phyloP scores from a whole-genome alignment of 2,797 vertebrate genomes.

The Merluccius polli region DNA sequence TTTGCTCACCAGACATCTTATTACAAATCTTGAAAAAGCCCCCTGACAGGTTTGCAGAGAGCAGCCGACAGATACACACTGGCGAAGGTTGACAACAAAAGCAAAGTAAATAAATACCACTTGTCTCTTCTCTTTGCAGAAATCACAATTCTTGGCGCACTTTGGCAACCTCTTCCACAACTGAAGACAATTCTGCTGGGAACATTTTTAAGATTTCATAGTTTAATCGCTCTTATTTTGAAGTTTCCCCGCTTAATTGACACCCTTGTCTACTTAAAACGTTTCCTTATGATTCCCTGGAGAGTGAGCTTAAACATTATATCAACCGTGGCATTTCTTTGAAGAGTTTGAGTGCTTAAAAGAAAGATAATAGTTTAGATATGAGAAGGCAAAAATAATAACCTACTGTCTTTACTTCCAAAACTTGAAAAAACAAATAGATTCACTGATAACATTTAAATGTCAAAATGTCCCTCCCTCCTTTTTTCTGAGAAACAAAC shows the following conservation, averaged over 20 bases:
- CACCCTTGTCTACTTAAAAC: conserved; percentile 46
- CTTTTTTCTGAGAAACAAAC: conserved; percentile 24
- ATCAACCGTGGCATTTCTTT: conserved; percentile 38
- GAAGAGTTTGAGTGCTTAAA: conserved; percentile 40
- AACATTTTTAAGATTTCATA: conserved; percentile 63
- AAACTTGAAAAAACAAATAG: conserved; percentile 25
- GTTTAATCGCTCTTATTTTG: conserved; percentile 62
- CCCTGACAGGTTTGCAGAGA: conserved; percentile 29
- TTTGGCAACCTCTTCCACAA: conserved; percentile 31
- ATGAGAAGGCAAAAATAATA: conserved; percentile 18
- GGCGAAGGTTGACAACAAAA: conserved; percentile 38
- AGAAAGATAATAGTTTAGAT: conserved; percentile 35
- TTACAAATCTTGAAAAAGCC: conserved; percentile 9
- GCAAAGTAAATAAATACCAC: conserved; percentile 49
- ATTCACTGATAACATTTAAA: conserved; percentile 16
- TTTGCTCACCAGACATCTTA: conserved; percentile 17
- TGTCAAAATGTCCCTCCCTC: conserved; percentile 35
- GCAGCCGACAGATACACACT: conserved; percentile 18
- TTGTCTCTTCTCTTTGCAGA: conserved; percentile 36
- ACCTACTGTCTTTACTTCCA: conserved; percentile 41
- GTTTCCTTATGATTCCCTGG: conserved; percentile 42
- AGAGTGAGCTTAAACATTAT: conserved; percentile 35
- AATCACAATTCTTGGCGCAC: conserved; percentile 19
- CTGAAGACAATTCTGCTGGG: conserved; percentile 56
- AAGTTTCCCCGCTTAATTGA: conserved; percentile 59